A percentile compares a stretch with the other conserved stretches of the same genome.
Evolutionary conservation across 2,797 vertebrate genomes (phyloP).

Genomic region (Melanotaenia pygmaea): DNA sequence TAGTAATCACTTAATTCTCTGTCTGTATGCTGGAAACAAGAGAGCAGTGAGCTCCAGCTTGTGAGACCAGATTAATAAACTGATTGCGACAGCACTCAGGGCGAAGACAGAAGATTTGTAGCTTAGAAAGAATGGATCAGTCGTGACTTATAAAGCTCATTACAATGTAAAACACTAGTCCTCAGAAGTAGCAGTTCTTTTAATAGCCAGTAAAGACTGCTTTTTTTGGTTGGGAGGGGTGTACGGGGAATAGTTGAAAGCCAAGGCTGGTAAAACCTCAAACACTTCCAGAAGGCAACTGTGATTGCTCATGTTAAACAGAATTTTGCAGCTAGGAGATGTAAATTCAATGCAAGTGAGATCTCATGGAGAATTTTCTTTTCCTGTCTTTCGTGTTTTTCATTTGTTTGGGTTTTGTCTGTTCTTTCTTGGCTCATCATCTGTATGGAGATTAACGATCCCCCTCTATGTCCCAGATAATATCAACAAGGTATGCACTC

Average conservation of each 20-base stretch:
- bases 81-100: slow-evolving; percentile 18
- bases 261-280: slow-evolving; percentile 3
- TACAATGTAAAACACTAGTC: slow-evolving; percentile 21
- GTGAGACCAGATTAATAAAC: slow-evolving; percentile 43
- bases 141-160: slow-evolving; percentile 44
- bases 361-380: slow-evolving; percentile 28
- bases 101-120: slow-evolving; percentile 33
- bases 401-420: slow-evolving; percentile 52
- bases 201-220: slow-evolving; percentile 29
- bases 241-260: slow-evolving; percentile 29
- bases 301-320: slow-evolving; percentile 27
- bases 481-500: slow-evolving; percentile 48
- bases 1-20: slow-evolving; percentile 50
- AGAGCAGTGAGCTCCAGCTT: slow-evolving; percentile 12
- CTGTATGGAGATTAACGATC: slow-evolving; percentile 81
- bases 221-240: background rate
- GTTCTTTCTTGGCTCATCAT: slow-evolving; percentile 62
- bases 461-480: slow-evolving; percentile 72
- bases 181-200: slow-evolving; percentile 10
- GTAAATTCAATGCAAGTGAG: slow-evolving; percentile 69
- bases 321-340: slow-evolving; percentile 44
- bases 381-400: slow-evolving; percentile 44
- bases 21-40: slow-evolving; percentile 48
- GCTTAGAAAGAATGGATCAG: slow-evolving; percentile 35
- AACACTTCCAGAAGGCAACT: slow-evolving; percentile 23